Evolutionary conservation across 2,888 invertebrate genomes (phyloP).

Genomic region (Beris morrisii): DNA sequence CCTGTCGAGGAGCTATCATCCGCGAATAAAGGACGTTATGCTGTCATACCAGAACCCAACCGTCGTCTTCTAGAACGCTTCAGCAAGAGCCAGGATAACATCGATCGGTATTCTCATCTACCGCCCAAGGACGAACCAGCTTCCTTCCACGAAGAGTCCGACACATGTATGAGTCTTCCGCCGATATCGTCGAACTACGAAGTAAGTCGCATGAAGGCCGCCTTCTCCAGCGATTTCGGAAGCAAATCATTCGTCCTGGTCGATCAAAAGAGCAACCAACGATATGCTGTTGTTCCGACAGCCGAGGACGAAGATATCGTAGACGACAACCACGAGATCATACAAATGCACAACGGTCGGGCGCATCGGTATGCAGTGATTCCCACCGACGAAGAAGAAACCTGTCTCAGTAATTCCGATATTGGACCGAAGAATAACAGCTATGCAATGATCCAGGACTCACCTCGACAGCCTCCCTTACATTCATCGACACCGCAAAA

Average conservation of each 20-base stretch:
- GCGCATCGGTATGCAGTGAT: constrained; percentile 63
- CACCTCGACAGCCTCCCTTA: constrained; percentile 41
- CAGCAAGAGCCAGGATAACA: constrained; percentile 53
- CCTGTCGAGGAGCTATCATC: constrained; percentile 56
- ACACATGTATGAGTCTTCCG: constrained; percentile 51
- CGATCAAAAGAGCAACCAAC: constrained; percentile 60
- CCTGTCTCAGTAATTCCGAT: constrained; percentile 55
- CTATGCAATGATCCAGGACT: constrained; percentile 43
- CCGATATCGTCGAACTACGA: constrained; percentile 40
- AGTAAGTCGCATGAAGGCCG: constrained; percentile 49
- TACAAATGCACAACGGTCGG: constrained; percentile 56
- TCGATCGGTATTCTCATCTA: constrained; percentile 47
- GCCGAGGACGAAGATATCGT: constrained; percentile 62
- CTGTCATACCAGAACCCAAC: constrained; percentile 50
- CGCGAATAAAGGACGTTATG: constrained; percentile 49
- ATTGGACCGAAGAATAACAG: constrained; percentile 50
- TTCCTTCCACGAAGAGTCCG: constrained; percentile 50
- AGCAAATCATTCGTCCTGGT: constrained; percentile 57
- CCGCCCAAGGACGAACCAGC: constrained; percentile 45
- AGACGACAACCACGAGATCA: constrained; percentile 56
- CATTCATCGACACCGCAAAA: constrained; percentile 51
- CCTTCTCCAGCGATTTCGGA: constrained; percentile 56
- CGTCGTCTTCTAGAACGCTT: constrained; percentile 49
- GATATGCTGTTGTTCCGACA: constrained; percentile 67
- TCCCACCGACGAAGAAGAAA: constrained; percentile 60